Evolutionary conservation across 2,113 vertebrate genomes (phyloP), one percentile per base, ranked within the genome.

Genomic region (Panthera tigris): DNA sequence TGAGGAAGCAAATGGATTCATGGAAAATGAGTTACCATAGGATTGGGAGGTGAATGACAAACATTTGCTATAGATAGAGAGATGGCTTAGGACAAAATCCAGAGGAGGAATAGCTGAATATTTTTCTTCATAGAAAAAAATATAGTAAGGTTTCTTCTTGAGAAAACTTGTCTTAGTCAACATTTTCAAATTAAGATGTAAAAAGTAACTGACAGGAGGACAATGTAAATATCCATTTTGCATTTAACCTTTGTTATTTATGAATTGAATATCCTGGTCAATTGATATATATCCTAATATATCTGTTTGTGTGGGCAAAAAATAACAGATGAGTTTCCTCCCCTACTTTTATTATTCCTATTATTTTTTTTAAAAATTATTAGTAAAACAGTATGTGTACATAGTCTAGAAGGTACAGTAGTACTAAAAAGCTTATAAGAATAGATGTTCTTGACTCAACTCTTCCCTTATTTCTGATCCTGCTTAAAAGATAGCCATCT

Each of bases 101-200:
- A 95, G 50, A 81, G 29, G 19, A 91, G 9, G 71, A 25, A 41
- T 21, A 31, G 15, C 11, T 45, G 33, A 97, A 83, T 52, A 82
- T 55, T 96, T 93, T 94, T 83, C 12, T 92, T 52, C 50, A 83
- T 68, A 90, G 36, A 55, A 92, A 95, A 83, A 21, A 8, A 63
- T 80, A 84, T 36, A 55, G 10, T 36, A 48, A 81, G 18, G 3
- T 48, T 80, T 84, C 41, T 79, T 84, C 10, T 87, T 91, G 16
- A 66, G 25, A 61, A 95, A 83, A 61, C 2, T 80, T 90, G 13
- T 83, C 52, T 96, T 61, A 45, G 15, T 93, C 29, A 76, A 50
- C 4, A 84, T 91, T 85, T 93, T 89, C 16, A 94, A 94, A 88
- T 74, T 86, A 95, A 88, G 73, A 61, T 31, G 63, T 83, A 93